These are phyloP conservation scores for Pristis pectinata DNA, from an alignment of 2,797 vertebrate species.

Conservation along the genomic window DNA sequence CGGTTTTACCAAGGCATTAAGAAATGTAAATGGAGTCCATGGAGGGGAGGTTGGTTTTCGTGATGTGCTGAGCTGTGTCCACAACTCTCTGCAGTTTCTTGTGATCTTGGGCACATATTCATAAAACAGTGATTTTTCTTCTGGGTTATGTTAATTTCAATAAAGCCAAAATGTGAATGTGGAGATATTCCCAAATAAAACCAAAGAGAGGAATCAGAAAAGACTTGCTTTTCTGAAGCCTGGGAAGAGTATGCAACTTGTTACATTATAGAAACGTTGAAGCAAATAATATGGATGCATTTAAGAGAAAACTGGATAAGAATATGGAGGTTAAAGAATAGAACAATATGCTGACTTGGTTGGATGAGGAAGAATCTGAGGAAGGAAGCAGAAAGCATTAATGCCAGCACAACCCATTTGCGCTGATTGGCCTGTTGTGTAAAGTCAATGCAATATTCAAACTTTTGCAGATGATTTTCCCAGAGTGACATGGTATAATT, in stretches of 20 bases:
- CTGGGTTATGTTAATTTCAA: no score
- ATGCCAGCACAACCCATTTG: not conserved
- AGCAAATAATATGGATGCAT: not conserved
- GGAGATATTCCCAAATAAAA: not conserved
- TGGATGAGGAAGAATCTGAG: not conserved
- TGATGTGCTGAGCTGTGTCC: no score
- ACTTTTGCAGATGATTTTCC: not conserved
- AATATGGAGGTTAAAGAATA: not conserved
- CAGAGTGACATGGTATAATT: not conserved
- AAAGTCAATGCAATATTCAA: not conserved
- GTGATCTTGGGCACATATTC: no score
- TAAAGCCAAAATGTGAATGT: no score
- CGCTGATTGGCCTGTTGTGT: not conserved
- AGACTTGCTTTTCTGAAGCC: not conserved
- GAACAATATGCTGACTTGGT: no score
- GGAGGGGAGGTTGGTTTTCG: no score
- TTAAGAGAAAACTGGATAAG: not conserved
- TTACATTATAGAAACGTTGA: no score
- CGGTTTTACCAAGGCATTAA: no score
- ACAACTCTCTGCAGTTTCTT: no score
- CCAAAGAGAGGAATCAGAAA: not conserved
- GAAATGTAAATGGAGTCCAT: no score
- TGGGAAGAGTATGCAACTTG: not conserved
- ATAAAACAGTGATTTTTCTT: no score
- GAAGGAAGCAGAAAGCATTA: not conserved